Evolutionary conservation across 1,140 invertebrate genomes (phyloP), one percentile per base, ranked within the genome.

Genomic region (Drosophila punjabiensis): DNA sequence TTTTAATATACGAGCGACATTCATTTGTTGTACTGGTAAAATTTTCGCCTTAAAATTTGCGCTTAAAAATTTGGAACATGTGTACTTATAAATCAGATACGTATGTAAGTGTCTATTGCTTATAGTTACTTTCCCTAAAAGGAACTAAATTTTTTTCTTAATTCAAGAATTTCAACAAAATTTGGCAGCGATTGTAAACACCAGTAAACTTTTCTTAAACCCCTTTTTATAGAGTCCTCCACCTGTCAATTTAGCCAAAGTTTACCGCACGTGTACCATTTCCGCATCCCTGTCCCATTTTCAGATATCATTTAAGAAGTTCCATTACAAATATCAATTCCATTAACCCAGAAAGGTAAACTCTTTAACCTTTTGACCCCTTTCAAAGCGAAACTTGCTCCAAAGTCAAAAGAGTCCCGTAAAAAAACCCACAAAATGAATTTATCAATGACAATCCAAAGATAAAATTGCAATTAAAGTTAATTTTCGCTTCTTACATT

Each of bases 391-490:
- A 20, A 47, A 71, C 37, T 55, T 50, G 39, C 37, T n/a, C 45
- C 50, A 48, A 56, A 33, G 33, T 20, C 66, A 39, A 30, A 41
- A 32, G 45, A 18, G 14, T 35, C 32, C 32, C 8, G 3, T 45
- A 28, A 62, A 64, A 41, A 62, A 80, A 82, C 64, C 84, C 73
- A 62, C 68, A 83, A 88, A 87, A 45, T 48, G 64, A 62, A 82
- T 86, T 73, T 66, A 78, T 75, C 39, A 55, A 41, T 7, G 35
- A 41, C 33, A 48, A 76, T 66, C 41, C 50, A 7, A 56, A 81
- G 24, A 65, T 71, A 58, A 58, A 69, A 79, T 74, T 69, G 58
- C 82, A 85, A 86, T 86, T 86, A 76, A 79, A 78, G 52, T 66
- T 70, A 79, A 82, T 86, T 74, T 79, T 86, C n/a, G 20, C 52